Evolutionary conservation across 2,113 vertebrate genomes (phyloP).

Genomic region (Psophia crepitans): DNA sequence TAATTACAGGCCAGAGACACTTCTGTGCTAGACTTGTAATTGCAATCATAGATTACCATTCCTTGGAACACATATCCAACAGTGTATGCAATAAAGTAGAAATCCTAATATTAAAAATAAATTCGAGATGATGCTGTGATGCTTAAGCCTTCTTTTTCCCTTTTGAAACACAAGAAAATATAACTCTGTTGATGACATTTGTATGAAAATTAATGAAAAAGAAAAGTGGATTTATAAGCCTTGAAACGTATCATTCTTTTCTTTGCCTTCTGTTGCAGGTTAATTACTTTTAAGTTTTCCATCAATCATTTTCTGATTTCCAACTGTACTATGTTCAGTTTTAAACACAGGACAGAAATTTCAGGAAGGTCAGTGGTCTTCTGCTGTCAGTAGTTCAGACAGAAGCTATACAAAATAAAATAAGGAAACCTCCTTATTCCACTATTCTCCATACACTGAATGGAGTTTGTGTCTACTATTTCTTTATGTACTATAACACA

Average conservation of each 20-base stretch:
- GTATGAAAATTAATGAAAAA: neutral
- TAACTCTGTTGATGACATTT: neutral
- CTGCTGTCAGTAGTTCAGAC: neutral
- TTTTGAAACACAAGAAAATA: neutral
- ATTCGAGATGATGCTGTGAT: neutral
- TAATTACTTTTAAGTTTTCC: neutral
- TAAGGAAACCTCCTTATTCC: neutral
- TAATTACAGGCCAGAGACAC: slow-evolving; percentile 8
- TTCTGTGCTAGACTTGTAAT: slow-evolving; percentile 5
- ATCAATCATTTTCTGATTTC: neutral
- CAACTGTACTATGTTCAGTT: neutral
- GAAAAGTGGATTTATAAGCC: neutral
- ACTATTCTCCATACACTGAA: neutral
- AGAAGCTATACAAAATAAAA: neutral
- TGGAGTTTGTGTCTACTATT: neutral
- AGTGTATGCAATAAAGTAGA: neutral
- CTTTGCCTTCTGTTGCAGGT: neutral
- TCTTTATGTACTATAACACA: neutral
- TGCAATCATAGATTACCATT: neutral
- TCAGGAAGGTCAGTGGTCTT: neutral
- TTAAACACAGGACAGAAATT: neutral
- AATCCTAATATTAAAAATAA: neutral
- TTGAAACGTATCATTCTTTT: neutral
- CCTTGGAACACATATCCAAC: neutral
- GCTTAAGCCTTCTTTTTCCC: neutral